phyloP scores from a whole-genome alignment of 2,888 invertebrate species.

The Parelbella ahira region DNA sequence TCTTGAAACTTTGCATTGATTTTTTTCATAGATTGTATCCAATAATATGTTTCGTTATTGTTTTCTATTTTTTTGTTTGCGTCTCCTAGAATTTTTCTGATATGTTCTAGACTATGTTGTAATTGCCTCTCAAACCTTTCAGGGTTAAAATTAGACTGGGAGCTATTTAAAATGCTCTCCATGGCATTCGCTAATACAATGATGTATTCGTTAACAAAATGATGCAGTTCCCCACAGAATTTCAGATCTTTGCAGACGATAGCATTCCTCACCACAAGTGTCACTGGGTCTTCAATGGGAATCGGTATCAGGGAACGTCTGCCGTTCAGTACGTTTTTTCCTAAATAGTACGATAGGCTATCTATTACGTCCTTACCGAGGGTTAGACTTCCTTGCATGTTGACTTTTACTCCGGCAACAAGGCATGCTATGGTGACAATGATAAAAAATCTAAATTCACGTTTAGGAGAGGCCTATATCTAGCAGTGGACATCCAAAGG shows the following conservation, averaged over 20 bases:
- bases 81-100: slow-evolving; percentile 41
- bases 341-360: slow-evolving; percentile 42
- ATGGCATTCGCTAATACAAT: slow-evolving; percentile 41
- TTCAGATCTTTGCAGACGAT: slow-evolving; percentile 44
- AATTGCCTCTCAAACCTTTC: slow-evolving; percentile 40
- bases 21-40: slow-evolving; percentile 51
- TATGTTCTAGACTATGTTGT: slow-evolving; percentile 36
- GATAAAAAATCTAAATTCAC: too few relatives aligned
- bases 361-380: slow-evolving; percentile 58
- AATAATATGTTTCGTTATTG: slow-evolving; percentile 37
- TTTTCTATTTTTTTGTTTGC: slow-evolving; percentile 37
- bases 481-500: too few relatives aligned
- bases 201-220: slow-evolving; percentile 50
- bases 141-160: slow-evolving; percentile 27
- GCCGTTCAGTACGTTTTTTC: slow-evolving; percentile 22
- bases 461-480: too few relatives aligned
- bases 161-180: slow-evolving; percentile 38
- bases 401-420: slow-evolving; percentile 46
- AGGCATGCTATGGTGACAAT: slow-evolving; percentile 2
- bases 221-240: slow-evolving; percentile 42
- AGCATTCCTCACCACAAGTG: slow-evolving; percentile 40
- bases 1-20: slow-evolving; percentile 51
- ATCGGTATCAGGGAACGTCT: slow-evolving; percentile 36
- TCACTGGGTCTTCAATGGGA: slow-evolving; percentile 36
- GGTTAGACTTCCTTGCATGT: slow-evolving; percentile 54